A percentile compares a stretch with the other conserved stretches of the same genome.
Conservation (phyloP, 2,888 invertebrate species). For the Apamea crenata region DNA sequence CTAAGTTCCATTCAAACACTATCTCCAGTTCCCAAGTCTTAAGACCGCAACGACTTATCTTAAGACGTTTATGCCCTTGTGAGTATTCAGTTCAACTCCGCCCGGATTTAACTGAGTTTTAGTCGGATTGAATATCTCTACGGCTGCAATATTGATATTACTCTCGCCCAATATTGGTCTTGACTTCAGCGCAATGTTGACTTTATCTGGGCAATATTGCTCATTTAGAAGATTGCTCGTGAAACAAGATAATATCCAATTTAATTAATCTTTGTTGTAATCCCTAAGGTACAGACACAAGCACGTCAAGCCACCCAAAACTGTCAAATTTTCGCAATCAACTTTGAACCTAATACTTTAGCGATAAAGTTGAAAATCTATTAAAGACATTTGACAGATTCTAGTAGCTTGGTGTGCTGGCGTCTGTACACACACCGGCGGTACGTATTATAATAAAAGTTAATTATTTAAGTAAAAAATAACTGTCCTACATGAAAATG, state of each 20-base stretch:
- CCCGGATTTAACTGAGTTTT: slow-evolving; percentile 13
- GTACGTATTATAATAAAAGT: too few relatives aligned
- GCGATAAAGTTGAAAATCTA: too few relatives aligned
- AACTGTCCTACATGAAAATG: background rate
- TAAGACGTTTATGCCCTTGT: slow-evolving; percentile 15
- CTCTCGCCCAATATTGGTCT: slow-evolving; percentile 4
- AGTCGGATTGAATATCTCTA: slow-evolving; percentile 25
- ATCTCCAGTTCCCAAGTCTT: slow-evolving; percentile 19
- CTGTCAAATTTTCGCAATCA: too few relatives aligned
- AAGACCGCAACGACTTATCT: slow-evolving; percentile 6
- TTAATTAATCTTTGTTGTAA: background rate
- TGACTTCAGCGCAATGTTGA: slow-evolving; percentile 12
- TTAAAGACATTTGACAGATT: too few relatives aligned
- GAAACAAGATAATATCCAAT: background rate
- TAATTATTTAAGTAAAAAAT: too few relatives aligned
- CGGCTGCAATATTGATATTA: slow-evolving; percentile 38
- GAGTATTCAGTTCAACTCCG: slow-evolving; percentile 11
- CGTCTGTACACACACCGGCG: too few relatives aligned
- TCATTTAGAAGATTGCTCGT: background rate
- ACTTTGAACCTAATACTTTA: too few relatives aligned
- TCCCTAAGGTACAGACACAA: background rate
- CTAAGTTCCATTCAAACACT: slow-evolving; percentile 3
- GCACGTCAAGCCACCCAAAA: too few relatives aligned
- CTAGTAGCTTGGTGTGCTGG: too few relatives aligned
- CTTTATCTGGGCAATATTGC: slow-evolving; percentile 16